These are phyloP conservation scores for Bolinopsis microptera DNA, from an alignment of 37 sponge, comb jelly and placozoan species.

Conservation along the genomic window DNA sequence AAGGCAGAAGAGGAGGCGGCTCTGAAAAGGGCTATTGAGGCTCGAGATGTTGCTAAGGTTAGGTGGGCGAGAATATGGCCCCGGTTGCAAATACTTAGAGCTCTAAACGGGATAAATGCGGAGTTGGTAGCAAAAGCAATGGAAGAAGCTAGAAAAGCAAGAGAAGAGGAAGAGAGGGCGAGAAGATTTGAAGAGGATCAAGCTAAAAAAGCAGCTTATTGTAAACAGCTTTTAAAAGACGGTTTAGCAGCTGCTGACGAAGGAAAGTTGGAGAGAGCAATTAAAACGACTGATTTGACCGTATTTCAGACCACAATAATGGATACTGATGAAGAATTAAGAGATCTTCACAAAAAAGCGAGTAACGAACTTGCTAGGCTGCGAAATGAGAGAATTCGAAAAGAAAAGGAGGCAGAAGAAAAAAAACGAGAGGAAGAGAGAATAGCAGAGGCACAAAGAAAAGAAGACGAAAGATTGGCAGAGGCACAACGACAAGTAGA, in stretches of 20 bases:
- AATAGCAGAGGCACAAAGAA: not conserved
- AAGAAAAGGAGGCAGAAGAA: not conserved
- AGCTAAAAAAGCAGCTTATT: not conserved
- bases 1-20: not conserved
- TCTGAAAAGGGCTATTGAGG: not conserved
- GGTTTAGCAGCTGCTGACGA: not conserved
- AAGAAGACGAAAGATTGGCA: slow-evolving; percentile 27
- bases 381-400: not conserved
- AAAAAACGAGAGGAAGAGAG: not conserved
- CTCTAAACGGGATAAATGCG: slow-evolving; percentile 41
- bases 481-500: too few relatives aligned
- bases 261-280: not conserved
- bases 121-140: slow-evolving; percentile 45
- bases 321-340: not conserved
- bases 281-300: not conserved
- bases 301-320: slow-evolving; percentile 7
- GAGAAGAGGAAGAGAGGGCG: slow-evolving; percentile 54
- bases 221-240: not conserved
- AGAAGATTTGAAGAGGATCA: not conserved
- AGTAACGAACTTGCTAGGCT: not conserved
- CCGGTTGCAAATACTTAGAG: slow-evolving; percentile 12
- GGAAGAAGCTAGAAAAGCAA: slow-evolving; percentile 43
- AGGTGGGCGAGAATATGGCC: slow-evolving; percentile 43
- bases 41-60: not conserved
- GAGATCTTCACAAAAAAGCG: not conserved